phyloP scores from a whole-genome alignment of 2,888 invertebrate species.

The Agrypnus murinus region DNA sequence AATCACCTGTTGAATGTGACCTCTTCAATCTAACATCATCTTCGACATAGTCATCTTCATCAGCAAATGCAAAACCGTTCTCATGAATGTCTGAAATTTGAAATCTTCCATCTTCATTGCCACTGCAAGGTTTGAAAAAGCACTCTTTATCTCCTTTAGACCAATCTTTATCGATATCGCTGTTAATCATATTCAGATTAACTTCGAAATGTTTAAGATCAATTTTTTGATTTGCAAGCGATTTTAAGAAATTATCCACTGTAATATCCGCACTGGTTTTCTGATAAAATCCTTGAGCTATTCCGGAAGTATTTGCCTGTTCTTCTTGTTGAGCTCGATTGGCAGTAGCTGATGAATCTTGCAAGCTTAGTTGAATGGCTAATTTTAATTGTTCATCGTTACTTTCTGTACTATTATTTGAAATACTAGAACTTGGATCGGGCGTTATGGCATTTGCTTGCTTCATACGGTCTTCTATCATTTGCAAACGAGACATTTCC shows the following conservation, averaged over 20 bases:
- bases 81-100: conserved; percentile 74
- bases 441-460: conserved; percentile 65
- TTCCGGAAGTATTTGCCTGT: conserved; percentile 50
- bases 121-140: conserved; percentile 69
- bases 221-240: conserved; percentile 71
- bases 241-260: conserved; percentile 74
- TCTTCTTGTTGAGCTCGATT: conserved; percentile 56
- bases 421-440: conserved; percentile 68
- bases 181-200: conserved; percentile 61
- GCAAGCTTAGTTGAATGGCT: conserved; percentile 74
- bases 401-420: conserved; percentile 68
- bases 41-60: conserved; percentile 68
- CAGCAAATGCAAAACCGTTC: conserved; percentile 69
- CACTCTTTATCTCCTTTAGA: conserved; percentile 63
- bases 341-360: conserved; percentile 66
- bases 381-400: conserved; percentile 72
- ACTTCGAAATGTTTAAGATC: conserved; percentile 69
- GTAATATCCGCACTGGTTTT: conserved; percentile 72
- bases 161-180: conserved; percentile 62
- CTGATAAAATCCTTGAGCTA: conserved; percentile 60
- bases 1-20: conserved; percentile 73
- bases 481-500: conserved; percentile 81
- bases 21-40: conserved; percentile 68
- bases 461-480: conserved; percentile 76
- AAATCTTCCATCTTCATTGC: conserved; percentile 73